Evolutionary conservation across 2,888 invertebrate species (phyloP).

Genomic region (Ellobium chinense): DNA sequence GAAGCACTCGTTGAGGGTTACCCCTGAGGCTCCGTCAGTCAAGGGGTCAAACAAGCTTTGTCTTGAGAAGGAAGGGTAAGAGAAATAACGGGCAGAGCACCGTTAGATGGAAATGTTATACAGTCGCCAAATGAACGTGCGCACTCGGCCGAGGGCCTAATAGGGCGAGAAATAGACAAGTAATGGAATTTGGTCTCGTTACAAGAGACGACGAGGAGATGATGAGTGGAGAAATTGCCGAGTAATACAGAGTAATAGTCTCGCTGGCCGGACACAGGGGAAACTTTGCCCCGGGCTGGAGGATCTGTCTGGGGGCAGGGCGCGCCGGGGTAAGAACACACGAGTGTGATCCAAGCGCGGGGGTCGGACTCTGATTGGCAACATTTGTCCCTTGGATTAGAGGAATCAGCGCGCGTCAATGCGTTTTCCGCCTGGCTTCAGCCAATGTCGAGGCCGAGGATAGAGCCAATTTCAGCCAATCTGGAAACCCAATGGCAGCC

Average conservation of each 20-base stretch:
- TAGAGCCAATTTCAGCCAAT: constrained; percentile 52
- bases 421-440: constrained; percentile 50
- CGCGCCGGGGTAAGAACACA: constrained; percentile 41
- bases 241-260: constrained; percentile 47
- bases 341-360: constrained; percentile 25
- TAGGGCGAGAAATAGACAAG: constrained; percentile 54
- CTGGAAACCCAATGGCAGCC: constrained; percentile 53
- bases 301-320: constrained; percentile 32
- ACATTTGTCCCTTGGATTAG: constrained; percentile 47
- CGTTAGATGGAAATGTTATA: constrained; percentile 46
- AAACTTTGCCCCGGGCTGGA: constrained; percentile 34
- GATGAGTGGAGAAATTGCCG: constrained; percentile 47
- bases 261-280: constrained; percentile 28
- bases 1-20: background rate
- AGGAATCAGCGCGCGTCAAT: constrained; percentile 46
- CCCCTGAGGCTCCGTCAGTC: background rate
- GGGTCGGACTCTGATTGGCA: constrained; percentile 47
- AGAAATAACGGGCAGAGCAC: constrained; percentile 1
- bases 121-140: constrained; percentile 41
- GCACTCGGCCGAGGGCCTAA: constrained; percentile 42
- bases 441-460: constrained; percentile 43
- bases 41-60: constrained; percentile 38
- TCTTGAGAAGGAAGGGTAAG: background rate
- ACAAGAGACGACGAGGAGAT: constrained; percentile 35
- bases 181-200: constrained; percentile 52